phyloP scores from a whole-genome alignment of 2,888 invertebrate species.

The Euspilapteryx auroguttella region DNA sequence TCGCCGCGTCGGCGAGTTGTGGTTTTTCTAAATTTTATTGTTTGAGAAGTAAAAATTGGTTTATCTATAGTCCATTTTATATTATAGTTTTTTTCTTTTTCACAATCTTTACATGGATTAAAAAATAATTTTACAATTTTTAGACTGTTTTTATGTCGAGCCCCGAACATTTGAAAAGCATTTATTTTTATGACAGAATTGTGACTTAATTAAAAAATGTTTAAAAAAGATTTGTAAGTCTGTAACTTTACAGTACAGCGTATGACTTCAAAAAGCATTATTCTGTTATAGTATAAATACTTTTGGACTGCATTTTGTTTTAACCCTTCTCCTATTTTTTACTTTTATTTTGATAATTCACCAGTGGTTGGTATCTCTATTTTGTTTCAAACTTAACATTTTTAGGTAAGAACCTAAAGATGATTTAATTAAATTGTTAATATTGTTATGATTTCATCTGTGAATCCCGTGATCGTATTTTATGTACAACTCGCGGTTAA shows the following conservation, averaged over 20 bases:
- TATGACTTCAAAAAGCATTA: slow-evolving; percentile 16
- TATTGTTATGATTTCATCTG: slow-evolving; percentile 21
- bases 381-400: slow-evolving; percentile 15
- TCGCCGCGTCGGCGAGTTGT: no score
- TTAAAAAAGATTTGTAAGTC: no score
- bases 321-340: no score
- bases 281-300: slow-evolving; percentile 33
- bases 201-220: not conserved
- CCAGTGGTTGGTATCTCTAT: slow-evolving; percentile 28
- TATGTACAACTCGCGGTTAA: slow-evolving; percentile 19
- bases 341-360: slow-evolving; percentile 24
- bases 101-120: slow-evolving; percentile 11
- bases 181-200: slow-evolving; percentile 5
- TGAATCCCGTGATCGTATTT: slow-evolving; percentile 18
- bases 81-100: slow-evolving; percentile 11
- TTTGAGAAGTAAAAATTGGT: slow-evolving; percentile 5
- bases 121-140: not conserved
- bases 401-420: slow-evolving; percentile 42
- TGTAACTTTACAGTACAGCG: no score
- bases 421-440: slow-evolving; percentile 24
- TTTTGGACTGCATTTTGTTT: no score
- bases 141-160: no score
- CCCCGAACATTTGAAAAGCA: slow-evolving; percentile 4
- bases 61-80: slow-evolving; percentile 14
- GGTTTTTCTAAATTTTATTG: slow-evolving; percentile 13